Base-by-base conservation (phyloP, 92 coral and sea anemone genomes). In the Micromussa lordhowensis region DNA sequence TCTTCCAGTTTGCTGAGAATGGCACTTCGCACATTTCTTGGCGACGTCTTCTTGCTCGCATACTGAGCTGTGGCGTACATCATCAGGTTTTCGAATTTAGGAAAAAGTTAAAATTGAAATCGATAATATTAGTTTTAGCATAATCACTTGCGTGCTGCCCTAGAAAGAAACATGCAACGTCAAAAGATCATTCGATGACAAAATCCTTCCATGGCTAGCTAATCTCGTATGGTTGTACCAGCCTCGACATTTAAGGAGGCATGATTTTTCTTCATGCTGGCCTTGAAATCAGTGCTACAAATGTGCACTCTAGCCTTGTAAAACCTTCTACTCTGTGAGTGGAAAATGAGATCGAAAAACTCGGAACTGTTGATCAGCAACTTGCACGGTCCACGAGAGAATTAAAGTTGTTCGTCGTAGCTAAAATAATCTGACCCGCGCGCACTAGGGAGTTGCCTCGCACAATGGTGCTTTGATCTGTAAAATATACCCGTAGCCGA, bases 361-460 rank as follows among this genome's bases (percentile, higher is more conserved):
- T 22, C 31, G 44, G 7, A 11, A 7, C 72, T 36, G 71, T 36
- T 53, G 32, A 26, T 51, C 68, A 15, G 12, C 26, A 22, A 18
- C 75, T 40, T 40, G 36, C 12, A 2, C 59, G 15, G 10, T 44
- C 12, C 0, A 44, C 51, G 51, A 44, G 68, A 31, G 29, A 64
- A 14, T 30, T 66, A 8, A 66, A 73, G 12, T 68, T 49, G 78
- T 49, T 10, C 57, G 66, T 1, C 24, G 58, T 29, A 81, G 49
- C 22, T 12, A 63, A 38, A 63, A 12, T 55, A 28, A 49, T 35
- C n/a, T n/a, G n/a, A 35, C 36, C 34, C 51, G 14, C 13, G 22
- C 44, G 1, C 76, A 15, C 22, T 49, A 30, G 75, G 78, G 86
- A 82, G 85, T 81, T 38, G 7, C 79, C 68, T 31, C 71, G 19